Evolutionary conservation across 53 echinoderm and acorn worm genomes (phyloP).

Genomic region (Apostichopus leukothele): DNA sequence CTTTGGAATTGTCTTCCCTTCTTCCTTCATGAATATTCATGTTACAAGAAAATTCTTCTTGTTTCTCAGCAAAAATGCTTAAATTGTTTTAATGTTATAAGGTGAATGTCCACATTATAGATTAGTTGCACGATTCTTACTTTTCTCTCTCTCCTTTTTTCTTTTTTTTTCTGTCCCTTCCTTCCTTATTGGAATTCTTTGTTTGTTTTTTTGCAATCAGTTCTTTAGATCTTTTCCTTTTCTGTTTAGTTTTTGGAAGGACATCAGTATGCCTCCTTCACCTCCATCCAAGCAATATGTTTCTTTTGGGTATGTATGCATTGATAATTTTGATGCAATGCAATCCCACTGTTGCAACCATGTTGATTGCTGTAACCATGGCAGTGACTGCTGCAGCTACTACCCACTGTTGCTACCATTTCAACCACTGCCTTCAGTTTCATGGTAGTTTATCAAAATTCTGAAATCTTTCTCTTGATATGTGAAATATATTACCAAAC

Average conservation of each 20-base stretch:
- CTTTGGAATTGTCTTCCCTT: no score
- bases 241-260: conserved; percentile 24
- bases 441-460: no score
- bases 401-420: not conserved
- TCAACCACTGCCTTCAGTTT: not conserved
- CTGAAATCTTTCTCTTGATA: no score
- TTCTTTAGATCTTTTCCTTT: not conserved
- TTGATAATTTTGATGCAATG: conserved; percentile 7
- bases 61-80: no score
- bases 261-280: conserved; percentile 36
- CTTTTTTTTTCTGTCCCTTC: no score
- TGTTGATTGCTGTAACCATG: conserved; percentile 30
- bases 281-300: conserved; percentile 31
- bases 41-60: no score
- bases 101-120: no score
- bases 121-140: no score
- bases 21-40: no score
- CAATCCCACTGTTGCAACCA: conserved; percentile 20
- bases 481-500: no score
- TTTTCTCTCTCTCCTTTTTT: no score
- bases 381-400: not conserved
- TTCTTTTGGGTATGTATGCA: conserved; percentile 34
- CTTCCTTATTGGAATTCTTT: not conserved
- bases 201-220: not conserved
- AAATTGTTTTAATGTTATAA: no score